Evolutionary conservation across 2,888 invertebrate species (phyloP).

Genomic region (Eulithis prunata): DNA sequence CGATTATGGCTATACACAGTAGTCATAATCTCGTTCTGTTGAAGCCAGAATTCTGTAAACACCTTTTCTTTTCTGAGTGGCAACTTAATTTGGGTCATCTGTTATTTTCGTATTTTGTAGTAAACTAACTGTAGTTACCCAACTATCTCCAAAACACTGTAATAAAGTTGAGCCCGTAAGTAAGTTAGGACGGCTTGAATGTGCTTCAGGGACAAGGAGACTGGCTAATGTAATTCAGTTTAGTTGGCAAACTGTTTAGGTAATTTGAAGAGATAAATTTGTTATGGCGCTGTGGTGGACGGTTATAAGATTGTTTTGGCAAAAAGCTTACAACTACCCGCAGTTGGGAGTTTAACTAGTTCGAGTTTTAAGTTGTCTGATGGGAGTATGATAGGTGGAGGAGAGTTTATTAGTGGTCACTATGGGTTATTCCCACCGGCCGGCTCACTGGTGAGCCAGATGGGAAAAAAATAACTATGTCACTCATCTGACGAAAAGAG

Average conservation of each 20-base stretch:
- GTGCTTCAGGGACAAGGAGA: constrained; percentile 43
- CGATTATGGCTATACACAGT: no score
- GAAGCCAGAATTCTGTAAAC: no score
- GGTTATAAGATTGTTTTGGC: constrained; percentile 23
- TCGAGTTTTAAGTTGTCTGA: background rate
- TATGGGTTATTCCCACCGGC: no score
- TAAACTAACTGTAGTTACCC: background rate
- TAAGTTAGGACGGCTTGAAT: constrained; percentile 44
- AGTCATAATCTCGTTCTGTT: no score
- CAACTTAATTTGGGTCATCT: no score
- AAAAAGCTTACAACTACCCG: constrained; percentile 9
- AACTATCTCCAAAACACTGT: constrained; percentile 15
- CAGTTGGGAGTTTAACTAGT: constrained; percentile 3
- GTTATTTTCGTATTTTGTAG: no score
- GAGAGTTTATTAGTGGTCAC: background rate
- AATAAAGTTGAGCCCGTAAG: constrained; percentile 39
- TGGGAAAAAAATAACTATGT: no score
- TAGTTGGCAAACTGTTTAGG: constrained; percentile 43
- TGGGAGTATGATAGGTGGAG: background rate
- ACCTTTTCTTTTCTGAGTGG: no score
- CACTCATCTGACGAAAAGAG: no score
- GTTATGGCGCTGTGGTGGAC: constrained; percentile 21
- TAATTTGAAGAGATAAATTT: constrained; percentile 36
- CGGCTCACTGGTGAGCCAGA: no score
- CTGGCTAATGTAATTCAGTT: constrained; percentile 45